phyloP scores from a whole-genome alignment of 2,797 vertebrate genomes.

The Chrysocyon brachyurus region DNA sequence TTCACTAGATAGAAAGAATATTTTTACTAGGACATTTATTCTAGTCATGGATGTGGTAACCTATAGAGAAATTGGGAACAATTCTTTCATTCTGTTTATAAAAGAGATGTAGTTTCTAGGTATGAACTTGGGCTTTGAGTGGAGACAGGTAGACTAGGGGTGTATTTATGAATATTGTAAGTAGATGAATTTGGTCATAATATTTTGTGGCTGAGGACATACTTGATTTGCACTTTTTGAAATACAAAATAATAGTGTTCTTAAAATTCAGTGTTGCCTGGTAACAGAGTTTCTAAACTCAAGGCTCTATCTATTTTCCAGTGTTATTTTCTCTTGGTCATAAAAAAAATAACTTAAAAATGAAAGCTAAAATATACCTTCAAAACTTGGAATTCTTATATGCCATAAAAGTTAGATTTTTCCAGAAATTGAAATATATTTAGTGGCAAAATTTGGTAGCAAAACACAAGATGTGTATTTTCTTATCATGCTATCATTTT shows the following conservation, averaged over 20 bases:
- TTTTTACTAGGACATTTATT: conserved; percentile 20
- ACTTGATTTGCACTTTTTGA: conserved; percentile 42
- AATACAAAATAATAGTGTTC: background rate
- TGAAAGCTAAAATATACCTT: background rate
- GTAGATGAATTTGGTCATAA: background rate
- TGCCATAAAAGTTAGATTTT: background rate
- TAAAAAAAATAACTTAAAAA: background rate
- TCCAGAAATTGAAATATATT: background rate
- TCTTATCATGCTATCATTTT: background rate
- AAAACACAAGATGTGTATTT: background rate
- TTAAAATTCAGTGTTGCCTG: background rate
- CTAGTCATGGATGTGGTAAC: background rate
- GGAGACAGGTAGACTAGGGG: background rate
- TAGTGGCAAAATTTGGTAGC: conserved; percentile 8
- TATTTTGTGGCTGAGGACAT: conserved; percentile 36
- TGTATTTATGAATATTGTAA: background rate
- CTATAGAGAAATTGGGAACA: background rate
- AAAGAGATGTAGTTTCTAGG: background rate
- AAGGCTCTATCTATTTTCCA: background rate
- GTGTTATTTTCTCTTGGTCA: background rate
- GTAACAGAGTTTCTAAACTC: background rate
- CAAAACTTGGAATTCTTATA: background rate
- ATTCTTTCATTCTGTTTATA: background rate
- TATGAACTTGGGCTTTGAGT: background rate
- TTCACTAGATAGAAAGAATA: conserved; percentile 34